Conservation (phyloP, 30 jellyfish, hydroid and myxozoan genomes). For the Cassiopea xamachana region DNA sequence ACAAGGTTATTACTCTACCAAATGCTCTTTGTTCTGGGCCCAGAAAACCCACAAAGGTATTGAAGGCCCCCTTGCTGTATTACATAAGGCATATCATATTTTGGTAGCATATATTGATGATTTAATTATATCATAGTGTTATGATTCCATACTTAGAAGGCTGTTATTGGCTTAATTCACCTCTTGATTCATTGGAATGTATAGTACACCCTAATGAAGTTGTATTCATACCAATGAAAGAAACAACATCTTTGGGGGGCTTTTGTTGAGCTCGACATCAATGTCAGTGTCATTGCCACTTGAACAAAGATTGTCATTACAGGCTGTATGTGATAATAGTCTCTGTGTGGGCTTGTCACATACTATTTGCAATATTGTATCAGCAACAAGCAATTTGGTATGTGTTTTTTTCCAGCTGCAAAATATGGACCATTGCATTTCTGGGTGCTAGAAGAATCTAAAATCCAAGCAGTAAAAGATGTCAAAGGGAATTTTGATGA, state of each 20-base stretch:
- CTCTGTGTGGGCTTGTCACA: slow-evolving; percentile 11
- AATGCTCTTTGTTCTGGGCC: slow-evolving; percentile 59
- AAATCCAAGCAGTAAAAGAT: slow-evolving; percentile 24
- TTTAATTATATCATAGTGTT: not conserved
- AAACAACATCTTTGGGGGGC: not conserved
- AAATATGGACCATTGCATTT: slow-evolving; percentile 36
- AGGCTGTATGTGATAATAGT: not conserved
- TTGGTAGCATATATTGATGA: slow-evolving; percentile 47
- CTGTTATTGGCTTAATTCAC: not conserved
- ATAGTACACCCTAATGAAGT: not conserved
- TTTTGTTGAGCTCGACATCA: not conserved
- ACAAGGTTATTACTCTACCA: slow-evolving; percentile 31
- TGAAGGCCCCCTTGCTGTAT: slow-evolving; percentile 50
- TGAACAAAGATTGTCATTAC: not conserved
- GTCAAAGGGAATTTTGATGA: not conserved
- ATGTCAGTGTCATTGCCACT: not conserved
- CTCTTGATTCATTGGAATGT: not conserved
- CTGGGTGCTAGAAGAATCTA: slow-evolving; percentile 41
- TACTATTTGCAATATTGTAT: slow-evolving; percentile 47
- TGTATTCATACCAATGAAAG: not conserved
- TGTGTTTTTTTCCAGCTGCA: slow-evolving; percentile 56
- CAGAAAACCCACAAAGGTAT: slow-evolving; percentile 49
- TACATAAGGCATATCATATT: not conserved
- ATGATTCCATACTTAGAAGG: not conserved
- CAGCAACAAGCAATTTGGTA: slow-evolving; percentile 29